Conservation (phyloP, 64 coral and sea anemone species). For the Orbicella faveolata region DNA sequence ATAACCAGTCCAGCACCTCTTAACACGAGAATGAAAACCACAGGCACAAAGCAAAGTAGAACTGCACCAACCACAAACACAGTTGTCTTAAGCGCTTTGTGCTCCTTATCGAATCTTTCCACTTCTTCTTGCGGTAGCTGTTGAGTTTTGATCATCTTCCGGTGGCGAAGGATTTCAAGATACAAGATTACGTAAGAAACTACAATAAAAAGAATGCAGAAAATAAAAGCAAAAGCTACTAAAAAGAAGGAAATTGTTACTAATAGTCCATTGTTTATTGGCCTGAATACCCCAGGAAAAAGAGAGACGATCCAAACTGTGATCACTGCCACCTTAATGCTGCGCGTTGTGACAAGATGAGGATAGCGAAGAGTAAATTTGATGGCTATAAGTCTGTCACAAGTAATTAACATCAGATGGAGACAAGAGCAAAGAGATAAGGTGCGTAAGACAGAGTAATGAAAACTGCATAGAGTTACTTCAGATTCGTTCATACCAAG, state of each 20-base stretch:
- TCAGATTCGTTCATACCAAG: background rate
- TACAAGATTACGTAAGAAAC: background rate
- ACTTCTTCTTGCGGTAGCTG: background rate
- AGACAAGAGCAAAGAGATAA: background rate
- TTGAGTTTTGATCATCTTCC: background rate
- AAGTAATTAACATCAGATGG: background rate
- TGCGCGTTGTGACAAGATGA: background rate
- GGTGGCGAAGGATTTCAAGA: background rate
- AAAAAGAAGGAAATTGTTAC: background rate
- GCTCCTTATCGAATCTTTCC: background rate
- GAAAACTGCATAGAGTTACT: background rate
- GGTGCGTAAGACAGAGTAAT: no score
- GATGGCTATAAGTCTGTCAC: background rate
- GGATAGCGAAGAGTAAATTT: background rate
- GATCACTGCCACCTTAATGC: background rate
- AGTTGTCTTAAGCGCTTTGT: background rate
- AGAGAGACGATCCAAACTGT: background rate
- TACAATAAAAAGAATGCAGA: background rate
- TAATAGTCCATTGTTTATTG: no score
- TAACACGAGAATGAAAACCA: background rate
- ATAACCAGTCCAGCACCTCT: background rate
- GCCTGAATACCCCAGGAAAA: background rate
- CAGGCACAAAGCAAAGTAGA: background rate
- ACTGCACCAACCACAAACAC: background rate
- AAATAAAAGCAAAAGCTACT: background rate